Evolutionary conservation across 1,140 invertebrate species (phyloP), one percentile per base, ranked within the genome.

Genomic region (Asbolus verrucosus): DNA sequence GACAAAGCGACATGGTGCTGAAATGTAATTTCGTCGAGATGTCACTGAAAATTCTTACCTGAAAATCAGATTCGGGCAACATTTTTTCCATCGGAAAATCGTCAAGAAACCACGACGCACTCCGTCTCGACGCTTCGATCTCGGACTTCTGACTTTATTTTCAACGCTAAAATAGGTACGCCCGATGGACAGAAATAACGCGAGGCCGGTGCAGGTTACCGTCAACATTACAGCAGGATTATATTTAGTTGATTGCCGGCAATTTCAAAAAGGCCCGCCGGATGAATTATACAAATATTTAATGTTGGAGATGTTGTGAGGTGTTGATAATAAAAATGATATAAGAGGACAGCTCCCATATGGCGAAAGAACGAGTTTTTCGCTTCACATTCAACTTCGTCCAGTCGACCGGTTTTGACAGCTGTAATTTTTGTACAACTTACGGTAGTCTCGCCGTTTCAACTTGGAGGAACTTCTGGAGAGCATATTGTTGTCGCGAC

Each of bases 121-220:
- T 6, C 39, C 33, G 61, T 63, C 61, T 38, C 61, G 61, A 63
- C 61, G 61, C 61, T 63, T 41, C 61, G 33, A 63, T 63, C 33
- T 63, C 61, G 70, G 65, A 72, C 69, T 68, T 68, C 14, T 63
- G 69, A 73, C 62, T 73, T 74, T 68, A 74, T 74, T 74, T 74
- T 72, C 18, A 33, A 74, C 63, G 39, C 73, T 63, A 59, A 75
- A 75, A 75, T 73, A 71, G 72, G 71, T 68, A 67, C 70, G 62
- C 68, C 71, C 61, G 36, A 30, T 46, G 61, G 67, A 69, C 72
- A 69, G 63, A 75, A 75, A 75, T 75, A 75, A 75, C 72, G 66
- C 54, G 15, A 67, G 72, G 66, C 66, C 65, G 65, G 73, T 38
- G 63, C 65, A 70, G 72, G 69, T 71, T 73, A 71, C 46, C 39